These are phyloP conservation scores for Phortica okadai DNA, from an alignment of 2,888 invertebrate species.

Conservation along the genomic window DNA sequence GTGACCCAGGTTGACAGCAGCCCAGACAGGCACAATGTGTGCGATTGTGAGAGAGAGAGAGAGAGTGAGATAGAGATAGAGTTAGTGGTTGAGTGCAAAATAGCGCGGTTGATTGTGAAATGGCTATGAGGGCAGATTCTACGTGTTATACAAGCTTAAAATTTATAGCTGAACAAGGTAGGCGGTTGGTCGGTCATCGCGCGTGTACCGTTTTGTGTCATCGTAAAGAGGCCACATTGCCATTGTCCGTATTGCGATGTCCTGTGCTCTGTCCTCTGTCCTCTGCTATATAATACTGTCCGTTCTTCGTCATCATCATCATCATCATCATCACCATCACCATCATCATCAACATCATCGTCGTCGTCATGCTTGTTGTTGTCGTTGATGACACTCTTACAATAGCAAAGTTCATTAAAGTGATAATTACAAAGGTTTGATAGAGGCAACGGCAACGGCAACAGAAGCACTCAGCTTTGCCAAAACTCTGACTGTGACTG, in stretches of 20 bases:
- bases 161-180: slow-evolving; percentile 8
- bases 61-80: too few species aligned
- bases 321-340: too few species aligned
- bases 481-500: too few species aligned
- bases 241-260: neutral
- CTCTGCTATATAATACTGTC: neutral
- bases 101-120: too few species aligned
- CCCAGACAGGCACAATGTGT: neutral
- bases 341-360: too few species aligned
- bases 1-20: neutral
- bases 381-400: slow-evolving; percentile 55
- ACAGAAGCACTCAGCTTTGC: too few species aligned
- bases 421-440: slow-evolving; percentile 63
- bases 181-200: neutral
- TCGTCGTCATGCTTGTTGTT: neutral
- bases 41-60: too few species aligned
- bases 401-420: slow-evolving; percentile 69
- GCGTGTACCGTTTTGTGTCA: neutral
- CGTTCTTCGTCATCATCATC: neutral
- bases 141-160: too few species aligned
- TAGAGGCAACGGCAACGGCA: neutral
- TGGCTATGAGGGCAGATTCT: too few species aligned
- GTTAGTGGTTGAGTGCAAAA: too few species aligned
- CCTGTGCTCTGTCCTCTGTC: neutral
- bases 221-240: neutral